These are phyloP conservation scores for Anneissia japonica DNA, from an alignment of 35 echinoderm and acorn worm species.

Conservation along the genomic window DNA sequence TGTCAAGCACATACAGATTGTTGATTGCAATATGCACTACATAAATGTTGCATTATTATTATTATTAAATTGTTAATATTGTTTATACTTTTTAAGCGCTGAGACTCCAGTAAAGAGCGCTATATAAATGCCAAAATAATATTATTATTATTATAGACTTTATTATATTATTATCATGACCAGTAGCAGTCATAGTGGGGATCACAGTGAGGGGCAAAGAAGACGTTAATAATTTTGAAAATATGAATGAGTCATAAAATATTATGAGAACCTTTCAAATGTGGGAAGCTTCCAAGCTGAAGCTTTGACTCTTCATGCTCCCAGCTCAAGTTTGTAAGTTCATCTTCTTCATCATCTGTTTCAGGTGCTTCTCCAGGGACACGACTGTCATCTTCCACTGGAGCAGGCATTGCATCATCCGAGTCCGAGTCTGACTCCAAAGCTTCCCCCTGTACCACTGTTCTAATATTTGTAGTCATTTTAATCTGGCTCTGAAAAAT, in stretches of 20 bases:
- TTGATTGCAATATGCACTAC: too few relatives aligned
- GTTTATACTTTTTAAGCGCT: too few relatives aligned
- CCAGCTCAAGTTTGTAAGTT: background rate
- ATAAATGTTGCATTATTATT: too few relatives aligned
- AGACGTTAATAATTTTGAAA: background rate
- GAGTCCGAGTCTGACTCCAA: conserved; percentile 56
- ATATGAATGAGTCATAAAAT: background rate
- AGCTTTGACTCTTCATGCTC: conserved; percentile 4
- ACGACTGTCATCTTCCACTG: background rate
- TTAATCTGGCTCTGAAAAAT: too few relatives aligned
- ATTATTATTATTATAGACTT: too few relatives aligned
- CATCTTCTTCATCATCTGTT: conserved; percentile 46
- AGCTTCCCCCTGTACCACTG: conserved; percentile 39
- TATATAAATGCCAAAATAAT: too few relatives aligned
- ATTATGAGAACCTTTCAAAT: conserved; percentile 53
- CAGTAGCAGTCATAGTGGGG: too few relatives aligned
- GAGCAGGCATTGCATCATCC: conserved; percentile 17
- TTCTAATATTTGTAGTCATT: conserved; percentile 1
- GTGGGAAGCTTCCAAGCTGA: conserved; percentile 12
- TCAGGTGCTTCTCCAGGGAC: conserved; percentile 60
- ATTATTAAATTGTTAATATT: too few relatives aligned
- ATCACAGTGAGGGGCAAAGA: background rate
- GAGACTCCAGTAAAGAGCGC: too few relatives aligned
- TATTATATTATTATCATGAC: too few relatives aligned
- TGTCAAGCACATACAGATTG: too few relatives aligned